Conservation (phyloP, 2,888 invertebrate species). For the Drosophila falleni region DNA sequence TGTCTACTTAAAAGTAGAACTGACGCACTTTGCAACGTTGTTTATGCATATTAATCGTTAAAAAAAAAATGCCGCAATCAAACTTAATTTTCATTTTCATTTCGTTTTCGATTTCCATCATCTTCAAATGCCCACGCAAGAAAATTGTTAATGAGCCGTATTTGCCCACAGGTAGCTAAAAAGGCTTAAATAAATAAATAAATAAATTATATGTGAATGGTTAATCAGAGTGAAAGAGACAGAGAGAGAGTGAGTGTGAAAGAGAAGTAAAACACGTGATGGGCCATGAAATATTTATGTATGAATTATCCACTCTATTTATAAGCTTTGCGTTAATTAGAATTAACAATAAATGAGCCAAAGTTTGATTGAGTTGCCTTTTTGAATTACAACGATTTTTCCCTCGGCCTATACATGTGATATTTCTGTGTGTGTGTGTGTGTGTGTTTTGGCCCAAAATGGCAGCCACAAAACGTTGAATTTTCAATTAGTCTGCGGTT, state of each 20-base stretch:
- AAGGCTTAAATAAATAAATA: slow-evolving; percentile 65
- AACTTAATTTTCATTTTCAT: slow-evolving; percentile 32
- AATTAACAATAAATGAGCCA: slow-evolving; percentile 9
- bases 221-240: slow-evolving; percentile 27
- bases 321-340: background rate
- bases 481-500: slow-evolving; percentile 48
- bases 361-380: slow-evolving; percentile 6
- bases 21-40: slow-evolving; percentile 61
- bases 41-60: slow-evolving; percentile 63
- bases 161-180: slow-evolving; percentile 61
- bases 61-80: slow-evolving; percentile 52
- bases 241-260: no score
- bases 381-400: background rate
- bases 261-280: slow-evolving; percentile 63
- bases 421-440: slow-evolving; percentile 5
- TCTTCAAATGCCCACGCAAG: slow-evolving; percentile 39
- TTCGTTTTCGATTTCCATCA: slow-evolving; percentile 41
- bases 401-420: background rate
- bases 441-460: slow-evolving; percentile 52
- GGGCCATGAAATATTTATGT: slow-evolving; percentile 52
- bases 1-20: background rate
- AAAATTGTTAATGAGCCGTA: slow-evolving; percentile 52
- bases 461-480: slow-evolving; percentile 43
- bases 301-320: slow-evolving; percentile 37
- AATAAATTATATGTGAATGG: slow-evolving; percentile 42